A percentile compares a stretch with the other conserved stretches of the same genome.
phyloP scores from a whole-genome alignment of 2,113 vertebrate species.

The Odocoileus virginianus region DNA sequence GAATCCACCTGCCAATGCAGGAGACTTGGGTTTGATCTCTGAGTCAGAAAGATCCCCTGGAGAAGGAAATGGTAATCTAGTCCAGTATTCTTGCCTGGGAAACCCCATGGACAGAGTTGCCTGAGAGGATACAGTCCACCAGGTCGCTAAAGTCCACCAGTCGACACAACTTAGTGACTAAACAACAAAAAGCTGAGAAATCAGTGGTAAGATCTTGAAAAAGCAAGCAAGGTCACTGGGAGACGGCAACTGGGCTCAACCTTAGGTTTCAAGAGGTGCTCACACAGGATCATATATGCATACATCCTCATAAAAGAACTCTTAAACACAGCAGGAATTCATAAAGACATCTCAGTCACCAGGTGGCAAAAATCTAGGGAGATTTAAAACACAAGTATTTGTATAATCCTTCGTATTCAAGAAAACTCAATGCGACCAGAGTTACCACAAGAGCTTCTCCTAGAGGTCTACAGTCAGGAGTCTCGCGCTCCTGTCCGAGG shows the following conservation, averaged over 20 bases:
- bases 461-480: neutral
- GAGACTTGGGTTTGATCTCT: neutral
- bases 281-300: neutral
- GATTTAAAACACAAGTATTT: neutral
- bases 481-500: neutral
- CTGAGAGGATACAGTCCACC: neutral
- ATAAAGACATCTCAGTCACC: neutral
- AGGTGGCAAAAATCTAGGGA: neutral
- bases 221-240: neutral
- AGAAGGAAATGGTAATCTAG: neutral
- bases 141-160: accelerated
- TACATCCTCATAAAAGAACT: neutral
- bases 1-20: neutral
- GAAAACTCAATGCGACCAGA: neutral
- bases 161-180: neutral
- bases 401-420: neutral
- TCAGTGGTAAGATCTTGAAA: conserved; percentile 5
- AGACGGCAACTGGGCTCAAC: neutral
- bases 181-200: neutral
- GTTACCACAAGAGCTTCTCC: neutral
- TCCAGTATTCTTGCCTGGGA: neutral
- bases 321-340: neutral
- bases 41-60: neutral
- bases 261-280: neutral
- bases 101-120: neutral